Evolutionary conservation across 2,888 invertebrate species (phyloP), one percentile per base, ranked within the genome.

Genomic region (Cephus spinipes): DNA sequence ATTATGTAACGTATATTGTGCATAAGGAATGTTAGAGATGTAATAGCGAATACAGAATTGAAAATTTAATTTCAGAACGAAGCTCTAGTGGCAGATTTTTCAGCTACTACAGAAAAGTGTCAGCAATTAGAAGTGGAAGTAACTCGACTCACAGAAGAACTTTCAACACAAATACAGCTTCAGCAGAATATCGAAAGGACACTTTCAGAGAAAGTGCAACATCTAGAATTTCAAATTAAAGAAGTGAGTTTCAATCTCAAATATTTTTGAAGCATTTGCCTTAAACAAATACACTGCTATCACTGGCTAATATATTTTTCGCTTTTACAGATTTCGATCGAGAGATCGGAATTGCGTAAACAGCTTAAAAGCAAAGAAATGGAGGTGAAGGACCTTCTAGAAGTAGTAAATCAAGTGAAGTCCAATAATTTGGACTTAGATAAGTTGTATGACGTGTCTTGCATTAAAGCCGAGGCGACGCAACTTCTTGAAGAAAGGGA

Each of bases 381-480:
- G 79, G 90, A 90, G 83, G 75, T 87, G 12, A 88, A 89, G 78
- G 90, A 91, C 79, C 82, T 91, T 74, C 76, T 86, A 4, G 87
- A 89, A 69, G 86, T 90, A 36, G 86, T 91, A 30, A 87, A 88
- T 75, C 88, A 89, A 80, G 78, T 87, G 68, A 89, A 89, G 76
- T 83, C 83, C 4, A 89, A 89, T 79, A 88, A 85, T 73, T 86
- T 91, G 55, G 91, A 91, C 82, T 86, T 90, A 68, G 92, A 93
- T 68, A 93, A 93, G 79, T 87, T 94, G 34, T 92, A 95, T 73
- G 93, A 94, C 83, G 92, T 93, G 69, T 94, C 93, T 69, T 92
- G 93, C 73, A 91, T 93, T 23, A 94, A 94, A 84, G 94, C 94
- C 0, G 94, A 95, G 87, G 90, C 94, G 1, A 90, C 93, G 40